phyloP scores from a whole-genome alignment of 2,797 vertebrate genomes.

The Syngnathus acus region DNA sequence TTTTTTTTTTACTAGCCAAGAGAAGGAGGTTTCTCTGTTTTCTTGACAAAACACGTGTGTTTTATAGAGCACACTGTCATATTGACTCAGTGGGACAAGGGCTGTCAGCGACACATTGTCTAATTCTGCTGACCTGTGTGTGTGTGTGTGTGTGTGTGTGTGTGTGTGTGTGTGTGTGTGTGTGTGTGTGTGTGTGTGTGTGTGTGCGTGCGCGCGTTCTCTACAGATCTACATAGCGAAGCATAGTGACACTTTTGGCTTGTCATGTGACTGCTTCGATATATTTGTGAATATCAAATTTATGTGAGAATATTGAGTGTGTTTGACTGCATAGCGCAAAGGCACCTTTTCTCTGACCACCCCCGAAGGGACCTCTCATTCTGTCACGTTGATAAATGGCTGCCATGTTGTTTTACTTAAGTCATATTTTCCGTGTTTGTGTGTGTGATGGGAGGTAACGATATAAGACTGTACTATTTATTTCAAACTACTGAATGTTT shows the following conservation, averaged over 20 bases:
- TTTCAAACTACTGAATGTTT: slow-evolving; percentile 45
- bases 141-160: slow-evolving; percentile 3
- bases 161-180: not conserved
- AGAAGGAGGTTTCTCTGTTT: slow-evolving; percentile 29
- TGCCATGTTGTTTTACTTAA: slow-evolving; percentile 34
- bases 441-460: slow-evolving; percentile 21
- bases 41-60: slow-evolving; percentile 25
- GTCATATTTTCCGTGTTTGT: slow-evolving; percentile 6
- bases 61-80: slow-evolving; percentile 49
- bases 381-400: slow-evolving; percentile 44
- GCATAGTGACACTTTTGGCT: slow-evolving; percentile 19
- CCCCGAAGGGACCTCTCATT: slow-evolving; percentile 51
- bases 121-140: slow-evolving; percentile 61
- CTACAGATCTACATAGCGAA: slow-evolving; percentile 42
- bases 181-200: slow-evolving; percentile 28
- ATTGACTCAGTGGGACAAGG: slow-evolving; percentile 65
- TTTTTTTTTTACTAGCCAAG: slow-evolving; percentile 16
- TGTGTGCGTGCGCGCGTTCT: slow-evolving; percentile 1
- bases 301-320: slow-evolving; percentile 11
- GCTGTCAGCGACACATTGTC: slow-evolving; percentile 60
- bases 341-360: slow-evolving; percentile 41
- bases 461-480: slow-evolving; percentile 59
- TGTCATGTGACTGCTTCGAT: slow-evolving; percentile 26
- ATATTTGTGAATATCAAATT: slow-evolving; percentile 11
- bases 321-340: slow-evolving; percentile 22